These are phyloP conservation scores for Platysteira castanea DNA, from an alignment of 2,113 vertebrate genomes.

Conservation along the genomic window DNA sequence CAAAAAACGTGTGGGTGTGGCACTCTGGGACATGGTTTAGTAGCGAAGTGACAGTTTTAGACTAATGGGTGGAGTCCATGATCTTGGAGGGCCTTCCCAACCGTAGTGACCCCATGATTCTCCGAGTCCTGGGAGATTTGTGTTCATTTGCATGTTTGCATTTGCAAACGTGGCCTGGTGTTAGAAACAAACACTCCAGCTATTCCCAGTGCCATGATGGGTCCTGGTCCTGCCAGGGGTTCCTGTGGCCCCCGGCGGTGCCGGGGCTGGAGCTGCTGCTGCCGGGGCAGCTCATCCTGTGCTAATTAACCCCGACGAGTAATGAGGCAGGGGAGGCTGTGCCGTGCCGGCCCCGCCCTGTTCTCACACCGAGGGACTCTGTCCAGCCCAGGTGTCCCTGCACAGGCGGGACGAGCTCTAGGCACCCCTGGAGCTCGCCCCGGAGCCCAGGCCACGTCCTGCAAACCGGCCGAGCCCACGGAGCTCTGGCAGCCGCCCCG, in stretches of 20 bases:
- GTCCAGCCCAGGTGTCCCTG: not conserved
- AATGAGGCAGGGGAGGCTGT: not conserved
- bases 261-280: not conserved
- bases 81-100: not conserved
- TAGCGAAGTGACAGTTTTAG: not conserved
- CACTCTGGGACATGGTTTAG: not conserved
- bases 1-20: not conserved
- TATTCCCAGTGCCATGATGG: not conserved
- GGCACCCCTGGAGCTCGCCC: rapidly evolving
- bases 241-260: not conserved
- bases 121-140: not conserved
- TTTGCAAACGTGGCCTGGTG: not conserved
- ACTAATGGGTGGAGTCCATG: not conserved
- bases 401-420: not conserved
- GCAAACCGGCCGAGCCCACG: not conserved
- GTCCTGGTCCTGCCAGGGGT: not conserved
- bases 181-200: not conserved
- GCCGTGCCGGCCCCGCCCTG: not conserved
- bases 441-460: not conserved
- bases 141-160: not conserved
- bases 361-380: not conserved
- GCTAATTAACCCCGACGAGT: not conserved
- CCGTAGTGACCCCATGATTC: not conserved
- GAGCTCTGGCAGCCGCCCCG: not conserved
- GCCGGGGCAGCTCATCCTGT: not conserved